Percentiles rank a stretch among this genome's conserved stretches.
Conservation (phyloP, 1,140 invertebrate genomes). For the Nephotettix cincticeps region DNA sequence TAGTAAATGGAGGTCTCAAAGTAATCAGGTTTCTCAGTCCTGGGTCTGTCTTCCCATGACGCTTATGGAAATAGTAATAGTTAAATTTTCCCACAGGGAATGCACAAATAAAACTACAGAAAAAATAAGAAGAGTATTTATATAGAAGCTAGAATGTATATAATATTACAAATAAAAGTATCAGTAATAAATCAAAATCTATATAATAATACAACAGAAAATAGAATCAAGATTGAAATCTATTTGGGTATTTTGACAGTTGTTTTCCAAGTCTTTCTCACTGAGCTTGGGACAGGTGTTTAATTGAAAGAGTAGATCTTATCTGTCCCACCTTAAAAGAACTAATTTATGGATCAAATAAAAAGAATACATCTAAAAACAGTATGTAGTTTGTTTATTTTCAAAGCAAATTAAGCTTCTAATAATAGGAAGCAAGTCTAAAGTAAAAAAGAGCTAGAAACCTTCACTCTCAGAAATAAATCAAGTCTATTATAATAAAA, state of each 20-base stretch:
- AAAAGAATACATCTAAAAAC: neutral
- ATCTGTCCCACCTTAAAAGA: too few species aligned
- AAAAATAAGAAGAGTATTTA: constrained; percentile 1
- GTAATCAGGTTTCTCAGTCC: too few species aligned
- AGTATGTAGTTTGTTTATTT: neutral
- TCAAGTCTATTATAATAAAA: too few species aligned
- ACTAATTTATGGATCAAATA: neutral
- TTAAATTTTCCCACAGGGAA: neutral
- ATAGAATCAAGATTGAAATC: neutral
- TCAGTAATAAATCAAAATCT: constrained; percentile 7
- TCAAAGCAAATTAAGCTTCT: neutral
- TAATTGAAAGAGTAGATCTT: too few species aligned
- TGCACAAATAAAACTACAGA: neutral
- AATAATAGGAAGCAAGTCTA: neutral
- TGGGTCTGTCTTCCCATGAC: too few species aligned
- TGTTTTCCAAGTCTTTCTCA: neutral
- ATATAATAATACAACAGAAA: constrained; percentile 11
- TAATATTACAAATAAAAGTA: constrained; percentile 8
- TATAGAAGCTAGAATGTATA: constrained; percentile 6
- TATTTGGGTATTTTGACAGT: neutral
- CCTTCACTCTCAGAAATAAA: too few species aligned
- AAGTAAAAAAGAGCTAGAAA: neutral
- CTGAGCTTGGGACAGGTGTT: neutral
- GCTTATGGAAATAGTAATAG: neutral
- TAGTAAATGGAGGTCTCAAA: too few species aligned